These are phyloP conservation scores for Pharmacophagus antenor DNA, from an alignment of 2,888 invertebrate species.

Conservation along the genomic window DNA sequence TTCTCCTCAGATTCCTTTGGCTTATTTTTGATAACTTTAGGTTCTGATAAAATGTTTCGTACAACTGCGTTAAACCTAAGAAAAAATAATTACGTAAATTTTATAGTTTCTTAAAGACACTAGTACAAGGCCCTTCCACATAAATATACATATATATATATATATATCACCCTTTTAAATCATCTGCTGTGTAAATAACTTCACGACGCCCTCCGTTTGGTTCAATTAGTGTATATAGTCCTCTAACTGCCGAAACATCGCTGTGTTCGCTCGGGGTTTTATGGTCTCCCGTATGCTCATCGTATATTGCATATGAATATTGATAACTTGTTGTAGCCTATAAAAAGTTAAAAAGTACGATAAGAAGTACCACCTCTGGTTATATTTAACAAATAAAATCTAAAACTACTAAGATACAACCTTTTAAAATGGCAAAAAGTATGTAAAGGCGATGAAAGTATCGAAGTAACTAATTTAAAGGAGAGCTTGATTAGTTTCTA, in stretches of 20 bases:
- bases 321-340: slow-evolving; percentile 58
- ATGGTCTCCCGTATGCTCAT: slow-evolving; percentile 78
- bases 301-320: slow-evolving; percentile 78
- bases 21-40: slow-evolving; percentile 30
- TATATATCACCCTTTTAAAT: slow-evolving; percentile 64
- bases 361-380: too few relatives aligned
- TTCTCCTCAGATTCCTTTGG: slow-evolving; percentile 31
- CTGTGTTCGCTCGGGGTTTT: slow-evolving; percentile 76
- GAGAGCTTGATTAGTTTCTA: too few relatives aligned
- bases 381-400: too few relatives aligned
- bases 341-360: slow-evolving; percentile 5
- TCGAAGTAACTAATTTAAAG: too few relatives aligned
- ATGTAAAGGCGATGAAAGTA: too few relatives aligned
- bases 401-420: too few relatives aligned
- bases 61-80: slow-evolving; percentile 57
- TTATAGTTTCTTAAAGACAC: not conserved
- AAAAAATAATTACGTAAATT: not conserved
- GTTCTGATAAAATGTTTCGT: slow-evolving; percentile 55
- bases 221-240: slow-evolving; percentile 77
- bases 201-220: slow-evolving; percentile 77
- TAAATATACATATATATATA: too few relatives aligned
- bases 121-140: not conserved
- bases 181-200: slow-evolving; percentile 78
- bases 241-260: slow-evolving; percentile 76
- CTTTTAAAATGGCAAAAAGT: too few relatives aligned